phyloP scores from a whole-genome alignment of 2,797 vertebrate genomes.

The Rhabdophis nuchalis region DNA sequence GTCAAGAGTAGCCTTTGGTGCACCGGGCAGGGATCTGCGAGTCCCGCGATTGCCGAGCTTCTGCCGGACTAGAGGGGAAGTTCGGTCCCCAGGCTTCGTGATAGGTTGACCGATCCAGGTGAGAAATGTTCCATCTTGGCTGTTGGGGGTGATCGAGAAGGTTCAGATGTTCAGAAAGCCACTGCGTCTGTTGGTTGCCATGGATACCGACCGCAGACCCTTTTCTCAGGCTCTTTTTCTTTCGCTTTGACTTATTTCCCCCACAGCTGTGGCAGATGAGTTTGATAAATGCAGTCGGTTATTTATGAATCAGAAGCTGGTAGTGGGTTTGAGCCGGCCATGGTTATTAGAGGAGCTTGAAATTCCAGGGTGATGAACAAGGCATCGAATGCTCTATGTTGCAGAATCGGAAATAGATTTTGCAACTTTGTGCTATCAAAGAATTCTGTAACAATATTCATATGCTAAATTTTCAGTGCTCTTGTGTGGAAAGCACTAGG shows the following conservation, averaged over 20 bases:
- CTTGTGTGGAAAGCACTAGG: background rate
- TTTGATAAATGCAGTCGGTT: background rate
- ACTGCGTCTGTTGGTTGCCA: background rate
- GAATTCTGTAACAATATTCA: background rate
- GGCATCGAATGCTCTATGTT: background rate
- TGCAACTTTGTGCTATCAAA: background rate
- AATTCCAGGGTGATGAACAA: background rate
- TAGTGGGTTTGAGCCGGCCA: background rate
- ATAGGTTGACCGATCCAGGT: background rate
- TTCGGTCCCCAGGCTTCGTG: no score
- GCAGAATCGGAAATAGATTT: background rate
- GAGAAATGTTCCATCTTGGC: background rate
- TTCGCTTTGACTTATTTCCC: background rate
- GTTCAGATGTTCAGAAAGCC: accelerated
- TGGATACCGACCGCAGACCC: background rate
- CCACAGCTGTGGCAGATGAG: background rate
- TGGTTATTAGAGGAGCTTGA: background rate
- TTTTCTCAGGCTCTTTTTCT: background rate
- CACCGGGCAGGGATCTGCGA: background rate
- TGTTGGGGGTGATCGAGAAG: no score
- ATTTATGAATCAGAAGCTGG: background rate
- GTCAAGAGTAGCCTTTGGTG: background rate
- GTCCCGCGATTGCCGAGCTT: background rate
- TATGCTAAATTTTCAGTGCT: background rate
- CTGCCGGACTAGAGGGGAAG: background rate